These are phyloP conservation scores for Pocillopora verrucosa DNA, from an alignment of 64 coral and sea anemone species.

Conservation along the genomic window DNA sequence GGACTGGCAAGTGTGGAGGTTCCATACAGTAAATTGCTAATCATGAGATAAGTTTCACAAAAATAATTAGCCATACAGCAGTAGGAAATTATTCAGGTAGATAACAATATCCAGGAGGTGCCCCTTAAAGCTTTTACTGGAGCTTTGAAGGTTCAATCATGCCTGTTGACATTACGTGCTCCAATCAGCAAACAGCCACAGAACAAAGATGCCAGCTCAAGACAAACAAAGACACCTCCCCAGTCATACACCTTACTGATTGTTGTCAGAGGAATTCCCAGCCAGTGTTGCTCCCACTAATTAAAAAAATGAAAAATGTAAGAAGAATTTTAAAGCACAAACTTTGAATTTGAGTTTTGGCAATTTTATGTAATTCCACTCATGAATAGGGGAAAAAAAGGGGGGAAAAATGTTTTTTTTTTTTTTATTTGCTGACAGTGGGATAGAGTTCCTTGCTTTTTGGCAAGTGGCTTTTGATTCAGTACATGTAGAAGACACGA, in stretches of 20 bases:
- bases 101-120: too few relatives aligned
- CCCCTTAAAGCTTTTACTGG: constrained; percentile 1
- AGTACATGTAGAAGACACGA: too few relatives aligned
- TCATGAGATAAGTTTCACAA: too few relatives aligned
- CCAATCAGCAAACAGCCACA: constrained; percentile 45
- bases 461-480: too few relatives aligned
- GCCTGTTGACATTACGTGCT: constrained; percentile 59
- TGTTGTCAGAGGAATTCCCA: constrained; percentile 80
- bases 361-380: too few relatives aligned
- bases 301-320: background rate
- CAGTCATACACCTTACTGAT: constrained; percentile 70
- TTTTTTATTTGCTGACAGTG: too few relatives aligned
- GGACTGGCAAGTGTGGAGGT: constrained; percentile 67
- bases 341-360: too few relatives aligned
- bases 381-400: background rate
- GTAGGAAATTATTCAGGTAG: too few relatives aligned
- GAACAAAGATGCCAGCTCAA: constrained; percentile 55
- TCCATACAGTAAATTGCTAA: constrained; percentile 19
- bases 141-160: constrained; percentile 73
- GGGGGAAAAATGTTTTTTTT: too few relatives aligned
- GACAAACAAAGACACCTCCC: constrained; percentile 56
- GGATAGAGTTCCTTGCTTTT: too few relatives aligned
- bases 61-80: too few relatives aligned
- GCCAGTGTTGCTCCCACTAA: constrained; percentile 82
- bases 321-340: background rate